Percentiles rank a stretch among this genome's conserved stretches.
These are phyloP conservation scores for Hirtodrosophila trivittata DNA, from an alignment of 2,888 invertebrate genomes.

Conservation along the genomic window DNA sequence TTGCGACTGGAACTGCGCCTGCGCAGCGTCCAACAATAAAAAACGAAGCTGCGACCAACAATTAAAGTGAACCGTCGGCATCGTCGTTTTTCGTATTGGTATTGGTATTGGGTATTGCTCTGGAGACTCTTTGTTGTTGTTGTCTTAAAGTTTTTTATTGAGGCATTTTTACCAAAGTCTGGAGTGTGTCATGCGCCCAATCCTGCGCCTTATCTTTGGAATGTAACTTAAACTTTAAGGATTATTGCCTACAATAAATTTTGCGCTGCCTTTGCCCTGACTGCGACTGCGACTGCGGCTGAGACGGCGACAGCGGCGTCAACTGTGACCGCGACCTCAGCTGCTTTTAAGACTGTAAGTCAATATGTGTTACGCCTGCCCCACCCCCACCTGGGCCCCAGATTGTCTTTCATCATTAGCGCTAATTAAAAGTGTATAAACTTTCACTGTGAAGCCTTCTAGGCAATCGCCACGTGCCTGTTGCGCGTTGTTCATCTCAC, in stretches of 20 bases:
- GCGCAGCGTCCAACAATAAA: constrained; percentile 51
- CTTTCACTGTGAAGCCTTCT: constrained; percentile 64
- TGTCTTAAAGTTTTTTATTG: constrained; percentile 52
- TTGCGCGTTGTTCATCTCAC: constrained; percentile 45
- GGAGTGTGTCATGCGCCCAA: constrained; percentile 55
- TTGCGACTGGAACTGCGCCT: constrained; percentile 30
- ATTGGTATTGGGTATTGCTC: constrained; percentile 19
- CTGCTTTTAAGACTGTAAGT: constrained; percentile 63
- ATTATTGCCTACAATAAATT: constrained; percentile 81
- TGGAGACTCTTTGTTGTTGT: constrained; percentile 7
- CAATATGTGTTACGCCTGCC: constrained; percentile 43
- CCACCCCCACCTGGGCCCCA: neutral
- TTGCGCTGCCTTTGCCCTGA: constrained; percentile 40
- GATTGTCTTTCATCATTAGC: constrained; percentile 72
- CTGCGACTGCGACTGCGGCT: constrained; percentile 1
- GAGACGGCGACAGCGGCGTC: neutral
- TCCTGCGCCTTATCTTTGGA: constrained; percentile 76
- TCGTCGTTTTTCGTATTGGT: constrained; percentile 45
- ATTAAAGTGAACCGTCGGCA: constrained; percentile 65
- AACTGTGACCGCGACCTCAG: neutral
- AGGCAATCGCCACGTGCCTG: constrained; percentile 62
- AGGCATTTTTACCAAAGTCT: constrained; percentile 45
- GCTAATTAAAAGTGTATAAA: constrained; percentile 78
- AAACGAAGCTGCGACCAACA: constrained; percentile 52
- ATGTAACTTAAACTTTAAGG: constrained; percentile 82